Evolutionary conservation across 2,888 invertebrate species (phyloP), one percentile per base, ranked within the genome.

Genomic region (Clivina fossor): DNA sequence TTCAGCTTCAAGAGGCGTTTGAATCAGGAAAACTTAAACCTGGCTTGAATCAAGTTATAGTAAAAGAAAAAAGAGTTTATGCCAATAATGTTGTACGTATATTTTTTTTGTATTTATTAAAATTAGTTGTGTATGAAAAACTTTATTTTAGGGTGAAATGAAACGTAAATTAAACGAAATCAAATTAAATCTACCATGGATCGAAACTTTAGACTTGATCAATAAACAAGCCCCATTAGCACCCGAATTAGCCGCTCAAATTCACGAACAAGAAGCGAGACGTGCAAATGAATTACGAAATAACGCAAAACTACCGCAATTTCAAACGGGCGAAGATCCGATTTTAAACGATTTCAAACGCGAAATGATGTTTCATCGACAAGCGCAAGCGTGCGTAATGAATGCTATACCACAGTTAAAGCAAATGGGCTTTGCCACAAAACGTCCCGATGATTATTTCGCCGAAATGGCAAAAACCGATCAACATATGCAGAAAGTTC

Each of bases 401-500:
- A 85, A 90, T 60, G 91, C 88, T 0, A 80, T 98, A 16, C 84
- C 85, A 38, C 81, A 81, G 62, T 75, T 99, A 5, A 88, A 91
- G 58, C 81, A 83, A 30, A 71, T 91, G 3, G 85, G 84, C 15
- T 75, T 96, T 40, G 77, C 83, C 0, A 95, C 93, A 0, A 87
- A 84, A 67, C 80, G 89, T 44, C 99, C 99, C 0, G 90, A 92
- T 53, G 98, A 98, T 74, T 99, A 95, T 73, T 98, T 96, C 75
- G 99, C 98, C 0, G 93, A 99, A 79, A 99, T 99, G 99, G 94
- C 93, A 0, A 99, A 99, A 73, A 81, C 91, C 9, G 99, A 99
- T 75, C 84, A 83, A 24, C 99, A 99, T 67, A 99, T 99, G 99
- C 93, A 95, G 67, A 96, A 94, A 75, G 86, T 95, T 0, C 81